phyloP scores from a whole-genome alignment of 1,140 invertebrate species.

The Riptortus pedestris region DNA sequence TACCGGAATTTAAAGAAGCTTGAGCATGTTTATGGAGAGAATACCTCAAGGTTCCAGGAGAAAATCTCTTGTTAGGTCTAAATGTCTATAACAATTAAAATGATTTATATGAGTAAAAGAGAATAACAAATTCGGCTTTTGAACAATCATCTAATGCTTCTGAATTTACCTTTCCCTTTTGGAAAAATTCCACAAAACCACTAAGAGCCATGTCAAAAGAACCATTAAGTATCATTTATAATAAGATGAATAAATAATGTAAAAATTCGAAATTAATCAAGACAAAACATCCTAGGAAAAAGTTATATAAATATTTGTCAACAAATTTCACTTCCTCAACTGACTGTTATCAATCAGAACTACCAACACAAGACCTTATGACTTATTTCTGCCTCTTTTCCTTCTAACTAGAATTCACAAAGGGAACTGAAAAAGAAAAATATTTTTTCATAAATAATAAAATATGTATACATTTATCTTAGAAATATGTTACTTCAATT shows the following conservation, averaged over 20 bases:
- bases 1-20: constrained; percentile 85
- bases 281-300: not conserved
- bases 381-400: too few species aligned
- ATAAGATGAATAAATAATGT: not conserved
- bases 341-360: too few species aligned
- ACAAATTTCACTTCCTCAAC: too few species aligned
- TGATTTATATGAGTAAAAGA: not conserved
- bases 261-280: not conserved
- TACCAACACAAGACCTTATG: too few species aligned
- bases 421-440: too few species aligned
- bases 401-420: too few species aligned
- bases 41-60: constrained; percentile 80
- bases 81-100: constrained; percentile 75
- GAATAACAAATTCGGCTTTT: not conserved
- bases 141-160: not conserved
- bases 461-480: too few species aligned
- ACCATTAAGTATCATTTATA: not conserved
- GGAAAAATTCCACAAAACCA: constrained; percentile 68
- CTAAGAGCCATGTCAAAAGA: constrained; percentile 45
- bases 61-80: constrained; percentile 80
- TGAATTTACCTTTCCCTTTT: constrained; percentile 61
- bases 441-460: too few species aligned
- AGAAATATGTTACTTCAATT: too few species aligned
- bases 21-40: constrained; percentile 89
- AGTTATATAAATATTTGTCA: not conserved